Evolutionary conservation across 1,140 invertebrate genomes (phyloP).

Genomic region (Kradibia gibbosae): DNA sequence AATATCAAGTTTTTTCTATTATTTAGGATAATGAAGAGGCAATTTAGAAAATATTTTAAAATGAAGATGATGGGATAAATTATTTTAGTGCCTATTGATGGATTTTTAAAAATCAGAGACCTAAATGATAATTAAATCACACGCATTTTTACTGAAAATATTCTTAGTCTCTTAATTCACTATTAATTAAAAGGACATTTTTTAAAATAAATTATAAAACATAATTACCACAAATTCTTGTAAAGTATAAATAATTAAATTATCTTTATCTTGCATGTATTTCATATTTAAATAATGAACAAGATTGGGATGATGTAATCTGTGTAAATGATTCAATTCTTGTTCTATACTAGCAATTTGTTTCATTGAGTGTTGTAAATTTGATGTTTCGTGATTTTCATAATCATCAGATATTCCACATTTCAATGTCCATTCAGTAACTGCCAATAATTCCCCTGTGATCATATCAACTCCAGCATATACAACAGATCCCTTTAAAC

Average conservation of each 20-base stretch:
- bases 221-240: conserved; percentile 79
- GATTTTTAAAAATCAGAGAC: neutral
- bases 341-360: conserved; percentile 80
- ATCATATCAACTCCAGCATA: conserved; percentile 80
- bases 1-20: neutral
- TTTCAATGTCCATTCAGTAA: conserved; percentile 82
- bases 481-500: conserved; percentile 78
- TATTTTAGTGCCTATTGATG: neutral
- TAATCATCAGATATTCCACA: conserved; percentile 53
- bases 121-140: neutral
- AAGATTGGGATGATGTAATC: conserved; percentile 81
- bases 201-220: conserved; percentile 2
- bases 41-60: neutral
- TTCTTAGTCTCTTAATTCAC: neutral
- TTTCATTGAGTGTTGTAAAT: conserved; percentile 72
- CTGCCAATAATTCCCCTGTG: conserved; percentile 78
- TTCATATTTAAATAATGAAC: conserved; percentile 82
- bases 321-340: conserved; percentile 79
- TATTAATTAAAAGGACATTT: neutral
- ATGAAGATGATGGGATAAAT: neutral
- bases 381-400: conserved; percentile 58
- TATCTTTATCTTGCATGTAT: conserved; percentile 75
- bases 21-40: neutral
- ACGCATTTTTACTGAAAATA: neutral
- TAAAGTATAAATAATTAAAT: conserved; percentile 75